A percentile compares a stretch with the other conserved stretches of the same genome.
These are phyloP conservation scores for Brachirus orientalis DNA, from an alignment of 2,113 vertebrate species.

Conservation along the genomic window DNA sequence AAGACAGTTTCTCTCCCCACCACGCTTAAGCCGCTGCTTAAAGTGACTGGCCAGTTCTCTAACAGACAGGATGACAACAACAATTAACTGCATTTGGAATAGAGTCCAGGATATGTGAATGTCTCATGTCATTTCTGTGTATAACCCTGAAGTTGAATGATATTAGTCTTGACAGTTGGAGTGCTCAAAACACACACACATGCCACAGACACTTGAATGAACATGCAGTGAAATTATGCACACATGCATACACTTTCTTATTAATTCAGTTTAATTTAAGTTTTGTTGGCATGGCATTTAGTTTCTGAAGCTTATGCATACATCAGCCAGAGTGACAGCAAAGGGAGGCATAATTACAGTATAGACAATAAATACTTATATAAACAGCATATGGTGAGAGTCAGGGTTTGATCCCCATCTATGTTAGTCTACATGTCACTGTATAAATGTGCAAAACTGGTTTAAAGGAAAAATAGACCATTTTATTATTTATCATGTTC, in stretches of 20 bases:
- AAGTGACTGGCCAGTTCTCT: slow-evolving; percentile 48
- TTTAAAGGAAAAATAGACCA: too few relatives aligned
- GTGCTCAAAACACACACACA: neutral
- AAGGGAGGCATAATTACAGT: neutral
- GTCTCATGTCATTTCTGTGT: slow-evolving; percentile 59
- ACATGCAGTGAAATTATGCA: slow-evolving; percentile 17
- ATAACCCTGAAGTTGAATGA: slow-evolving; percentile 58
- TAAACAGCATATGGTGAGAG: neutral
- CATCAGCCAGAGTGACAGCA: neutral
- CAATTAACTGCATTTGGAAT: slow-evolving; percentile 70
- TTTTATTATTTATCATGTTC: too few relatives aligned
- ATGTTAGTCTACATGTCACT: too few relatives aligned
- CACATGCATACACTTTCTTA: slow-evolving; percentile 8
- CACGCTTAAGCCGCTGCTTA: slow-evolving; percentile 16
- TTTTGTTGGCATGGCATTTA: slow-evolving; percentile 14
- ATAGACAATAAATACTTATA: neutral
- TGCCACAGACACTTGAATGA: slow-evolving; percentile 11
- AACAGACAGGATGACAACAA: slow-evolving; percentile 58
- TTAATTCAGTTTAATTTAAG: slow-evolving; percentile 20
- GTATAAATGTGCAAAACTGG: too few relatives aligned
- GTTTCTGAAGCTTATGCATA: neutral
- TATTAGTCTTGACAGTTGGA: slow-evolving; percentile 54
- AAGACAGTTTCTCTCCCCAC: slow-evolving; percentile 30
- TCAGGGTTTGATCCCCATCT: too few relatives aligned
- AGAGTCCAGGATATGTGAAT: slow-evolving; percentile 58